Percentiles rank a stretch among this genome's conserved stretches.
phyloP scores from a whole-genome alignment of 2,113 vertebrate species.

The Tiliqua scincoides region DNA sequence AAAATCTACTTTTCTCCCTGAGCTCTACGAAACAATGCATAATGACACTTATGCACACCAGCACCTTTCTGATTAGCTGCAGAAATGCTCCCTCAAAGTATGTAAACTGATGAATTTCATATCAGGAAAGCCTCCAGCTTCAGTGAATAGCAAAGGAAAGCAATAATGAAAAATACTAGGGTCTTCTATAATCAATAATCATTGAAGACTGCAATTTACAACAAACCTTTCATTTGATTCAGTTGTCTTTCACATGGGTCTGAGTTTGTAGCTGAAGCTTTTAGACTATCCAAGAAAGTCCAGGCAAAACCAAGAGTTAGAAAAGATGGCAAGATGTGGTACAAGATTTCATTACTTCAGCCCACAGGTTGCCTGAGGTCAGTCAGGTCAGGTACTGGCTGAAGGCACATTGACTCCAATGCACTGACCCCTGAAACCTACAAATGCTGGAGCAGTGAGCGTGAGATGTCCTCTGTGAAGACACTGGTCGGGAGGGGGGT shows the following conservation, averaged over 20 bases:
- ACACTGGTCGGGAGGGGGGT: no score
- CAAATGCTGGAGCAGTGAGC: no score
- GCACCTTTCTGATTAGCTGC: constrained; percentile 15
- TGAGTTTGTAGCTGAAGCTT: not conserved
- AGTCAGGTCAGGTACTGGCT: no score
- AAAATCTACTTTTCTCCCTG: constrained; percentile 60
- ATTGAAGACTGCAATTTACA: not conserved
- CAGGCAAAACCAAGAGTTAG: not conserved
- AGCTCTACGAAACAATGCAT: constrained; percentile 57
- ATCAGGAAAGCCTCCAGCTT: not conserved
- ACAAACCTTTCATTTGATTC: not conserved
- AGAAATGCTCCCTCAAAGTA: not conserved
- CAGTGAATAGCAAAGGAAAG: not conserved
- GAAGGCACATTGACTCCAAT: no score
- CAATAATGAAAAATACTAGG: not conserved
- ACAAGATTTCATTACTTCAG: not conserved
- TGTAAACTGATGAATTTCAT: not conserved
- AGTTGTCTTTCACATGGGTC: no score
- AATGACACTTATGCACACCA: constrained; percentile 58
- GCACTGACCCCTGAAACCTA: no score
- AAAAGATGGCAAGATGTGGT: not conserved
- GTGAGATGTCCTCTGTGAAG: no score
- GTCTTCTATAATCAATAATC: not conserved
- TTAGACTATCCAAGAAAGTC: not conserved
- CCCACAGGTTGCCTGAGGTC: no score